Conservation (phyloP, 2,113 vertebrate genomes). For the Crotalus viridis region DNA sequence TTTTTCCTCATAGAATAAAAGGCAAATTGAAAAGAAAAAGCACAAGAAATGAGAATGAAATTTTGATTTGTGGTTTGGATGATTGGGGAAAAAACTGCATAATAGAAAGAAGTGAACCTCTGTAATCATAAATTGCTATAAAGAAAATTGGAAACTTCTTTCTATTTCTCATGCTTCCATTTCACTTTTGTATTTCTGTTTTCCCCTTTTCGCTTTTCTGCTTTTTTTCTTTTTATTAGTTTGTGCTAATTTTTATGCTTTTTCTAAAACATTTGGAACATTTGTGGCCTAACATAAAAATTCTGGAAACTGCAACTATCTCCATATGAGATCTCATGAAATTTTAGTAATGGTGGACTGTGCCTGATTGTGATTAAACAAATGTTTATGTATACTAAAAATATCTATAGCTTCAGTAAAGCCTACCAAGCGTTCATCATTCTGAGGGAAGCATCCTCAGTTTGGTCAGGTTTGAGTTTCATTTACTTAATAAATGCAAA, state of each 20-base stretch:
- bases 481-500: neutral
- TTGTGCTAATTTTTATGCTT: neutral
- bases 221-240: neutral
- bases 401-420: neutral
- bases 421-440: neutral
- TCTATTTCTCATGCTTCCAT: neutral
- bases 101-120: neutral
- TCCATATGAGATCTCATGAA: neutral
- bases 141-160: neutral
- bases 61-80: neutral
- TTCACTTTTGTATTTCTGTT: neutral
- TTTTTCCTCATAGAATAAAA: neutral
- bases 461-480: neutral
- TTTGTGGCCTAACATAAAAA: neutral
- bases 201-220: neutral
- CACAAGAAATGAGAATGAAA: neutral
- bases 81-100: neutral
- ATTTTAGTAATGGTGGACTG: neutral
- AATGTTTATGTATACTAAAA: neutral
- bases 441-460: neutral
- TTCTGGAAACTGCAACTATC: neutral
- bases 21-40: neutral
- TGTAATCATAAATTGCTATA: neutral
- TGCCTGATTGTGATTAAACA: neutral
- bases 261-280: neutral